Base-by-base conservation (phyloP, 1,140 invertebrate species). In the Pseudoatta argentina region DNA sequence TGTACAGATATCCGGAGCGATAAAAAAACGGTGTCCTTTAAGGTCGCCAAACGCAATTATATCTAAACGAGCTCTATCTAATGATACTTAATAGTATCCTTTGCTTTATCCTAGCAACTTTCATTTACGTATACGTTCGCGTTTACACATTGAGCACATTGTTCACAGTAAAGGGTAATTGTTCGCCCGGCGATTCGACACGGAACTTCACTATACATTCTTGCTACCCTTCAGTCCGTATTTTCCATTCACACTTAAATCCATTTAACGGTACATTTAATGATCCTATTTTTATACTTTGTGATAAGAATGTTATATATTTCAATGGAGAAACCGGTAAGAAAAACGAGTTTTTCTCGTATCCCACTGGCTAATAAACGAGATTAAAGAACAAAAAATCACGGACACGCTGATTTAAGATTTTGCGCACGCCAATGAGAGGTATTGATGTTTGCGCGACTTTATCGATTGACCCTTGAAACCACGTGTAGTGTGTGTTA, bases 401-500 rank as follows among this genome's bases (percentile, higher is more conserved):
- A 76, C 75, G 82, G 63, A 27, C 39, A 6, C 21, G 53, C 18
- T n/a, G n/a, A n/a, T 64, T 73, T 61, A 67, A 66, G 87, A 83
- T 63, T 81, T 67, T 53, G 53, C 64, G 57, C 57, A 48, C 18
- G 39, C 21, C 30, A 75, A 87, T 85, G 85, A 87, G 85, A 77
- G 67, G 7, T 67, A 64, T 69, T 51, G 87, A 88, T 89, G 73
- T 91, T 91, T 86, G 55, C 63, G 34, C 64, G n/a, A 14, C 39
- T 6, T 89, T 91, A 91, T 91, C 53, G 88, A 86, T 87, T 85
- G 86, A 88, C 63, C 88, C 73, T 88, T 67, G 81, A 87, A 89
- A 64, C 77, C 30, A 69, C 30, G 72, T 55, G n/a, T 18, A 34
- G 72, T 51, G n/a, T 24, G 51, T 27, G 63, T 16, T 44, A 66